Conservation (phyloP, 2,888 invertebrate genomes). For the Proisotoma minuta region DNA sequence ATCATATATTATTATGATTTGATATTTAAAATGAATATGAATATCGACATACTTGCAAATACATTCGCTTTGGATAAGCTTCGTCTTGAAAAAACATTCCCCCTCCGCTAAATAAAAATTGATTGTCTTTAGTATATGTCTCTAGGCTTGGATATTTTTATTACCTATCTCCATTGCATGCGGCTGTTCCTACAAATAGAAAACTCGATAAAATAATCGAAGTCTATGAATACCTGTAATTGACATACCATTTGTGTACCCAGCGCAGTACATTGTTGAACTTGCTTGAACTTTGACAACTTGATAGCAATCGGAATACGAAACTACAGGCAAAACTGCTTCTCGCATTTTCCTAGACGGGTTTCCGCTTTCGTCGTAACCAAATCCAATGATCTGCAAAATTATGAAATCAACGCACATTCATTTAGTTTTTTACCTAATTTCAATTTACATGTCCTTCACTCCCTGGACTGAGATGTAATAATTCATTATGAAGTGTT, state of each 20-base stretch:
- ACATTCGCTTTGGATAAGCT: constrained; percentile 10
- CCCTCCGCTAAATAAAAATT: constrained; percentile 16
- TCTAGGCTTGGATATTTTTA: neutral
- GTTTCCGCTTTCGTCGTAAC: constrained; percentile 32
- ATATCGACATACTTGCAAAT: neutral
- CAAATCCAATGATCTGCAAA: constrained; percentile 34
- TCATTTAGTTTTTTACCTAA: neutral
- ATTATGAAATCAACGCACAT: neutral
- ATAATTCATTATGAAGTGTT: constrained; percentile 30
- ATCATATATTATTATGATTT: neutral
- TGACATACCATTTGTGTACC: constrained; percentile 33
- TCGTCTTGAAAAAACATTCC: constrained; percentile 36
- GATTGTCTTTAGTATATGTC: neutral
- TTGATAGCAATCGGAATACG: constrained; percentile 33
- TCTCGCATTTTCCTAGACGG: constrained; percentile 28
- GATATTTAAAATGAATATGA: neutral
- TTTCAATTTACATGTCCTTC: constrained; percentile 23
- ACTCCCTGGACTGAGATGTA: constrained; percentile 37
- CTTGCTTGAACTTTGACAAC: constrained; percentile 33
- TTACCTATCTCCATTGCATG: constrained; percentile 35
- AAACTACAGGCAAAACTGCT: constrained; percentile 34
- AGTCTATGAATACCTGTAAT: neutral
- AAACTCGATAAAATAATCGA: neutral
- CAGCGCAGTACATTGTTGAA: constrained; percentile 37
- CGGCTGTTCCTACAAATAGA: constrained; percentile 26